phyloP scores from a whole-genome alignment of 1,140 invertebrate genomes.

The Bathynomus jamesi region DNA sequence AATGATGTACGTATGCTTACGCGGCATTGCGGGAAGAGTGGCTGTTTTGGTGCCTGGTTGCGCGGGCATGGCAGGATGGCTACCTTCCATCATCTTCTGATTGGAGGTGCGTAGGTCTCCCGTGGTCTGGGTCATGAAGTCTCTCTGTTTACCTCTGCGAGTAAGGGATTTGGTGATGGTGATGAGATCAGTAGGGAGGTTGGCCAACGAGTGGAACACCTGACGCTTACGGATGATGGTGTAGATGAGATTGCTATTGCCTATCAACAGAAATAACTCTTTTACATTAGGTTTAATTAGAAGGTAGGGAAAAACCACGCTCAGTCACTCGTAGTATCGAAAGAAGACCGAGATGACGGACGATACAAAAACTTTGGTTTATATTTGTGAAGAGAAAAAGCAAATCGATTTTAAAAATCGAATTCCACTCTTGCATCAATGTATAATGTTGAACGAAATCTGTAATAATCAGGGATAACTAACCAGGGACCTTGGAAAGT shows the following conservation, averaged over 20 bases:
- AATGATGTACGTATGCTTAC: conserved; percentile 10
- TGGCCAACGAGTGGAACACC: conserved; percentile 93
- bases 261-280: conserved; percentile 46
- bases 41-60: conserved; percentile 84
- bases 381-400: too few species aligned
- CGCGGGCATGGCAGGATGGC: conserved; percentile 73
- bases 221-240: conserved; percentile 96
- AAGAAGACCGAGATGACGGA: too few species aligned
- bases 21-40: conserved; percentile 55
- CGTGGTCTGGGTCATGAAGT: conserved; percentile 39
- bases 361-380: too few species aligned
- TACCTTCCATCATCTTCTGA: conserved; percentile 64
- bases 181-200: conserved; percentile 83
- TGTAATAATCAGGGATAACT: too few species aligned
- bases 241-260: conserved; percentile 96
- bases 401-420: too few species aligned
- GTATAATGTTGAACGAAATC: too few species aligned
- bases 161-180: conserved; percentile 66
- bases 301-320: too few species aligned
- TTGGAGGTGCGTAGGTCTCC: conserved; percentile 37
- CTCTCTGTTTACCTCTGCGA: conserved; percentile 40
- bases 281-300: too few species aligned
- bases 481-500: too few species aligned
- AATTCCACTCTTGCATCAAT: too few species aligned
- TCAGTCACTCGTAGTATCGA: too few species aligned